Evolutionary conservation across 2,888 invertebrate species (phyloP).

Genomic region (Apoda limacodes): DNA sequence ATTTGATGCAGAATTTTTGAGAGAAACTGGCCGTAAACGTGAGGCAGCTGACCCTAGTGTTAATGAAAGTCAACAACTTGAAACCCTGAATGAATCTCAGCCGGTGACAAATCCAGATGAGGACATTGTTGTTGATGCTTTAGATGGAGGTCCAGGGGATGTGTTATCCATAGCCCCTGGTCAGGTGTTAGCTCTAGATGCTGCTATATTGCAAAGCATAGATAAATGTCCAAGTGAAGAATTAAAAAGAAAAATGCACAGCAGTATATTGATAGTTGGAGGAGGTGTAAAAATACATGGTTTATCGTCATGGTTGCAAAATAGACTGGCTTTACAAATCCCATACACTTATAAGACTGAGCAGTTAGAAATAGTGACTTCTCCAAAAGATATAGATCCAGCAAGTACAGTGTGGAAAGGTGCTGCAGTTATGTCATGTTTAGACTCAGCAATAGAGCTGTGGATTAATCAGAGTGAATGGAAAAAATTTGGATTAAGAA

Average conservation of each 20-base stretch:
- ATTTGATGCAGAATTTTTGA: constrained; percentile 90
- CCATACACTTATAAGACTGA: constrained; percentile 84
- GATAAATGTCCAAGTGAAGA: constrained; percentile 91
- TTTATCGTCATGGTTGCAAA: constrained; percentile 88
- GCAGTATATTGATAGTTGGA: constrained; percentile 90
- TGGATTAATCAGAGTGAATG: constrained; percentile 92
- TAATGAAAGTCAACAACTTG: constrained; percentile 57
- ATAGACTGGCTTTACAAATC: constrained; percentile 85
- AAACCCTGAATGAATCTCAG: constrained; percentile 60
- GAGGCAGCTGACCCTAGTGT: constrained; percentile 51
- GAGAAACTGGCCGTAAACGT: constrained; percentile 82
- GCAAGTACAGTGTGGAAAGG: constrained; percentile 95
- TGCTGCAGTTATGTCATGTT: constrained; percentile 90
- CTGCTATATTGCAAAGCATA: constrained; percentile 91
- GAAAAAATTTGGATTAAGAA: constrained; percentile 85
- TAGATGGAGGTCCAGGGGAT: constrained; percentile 68
- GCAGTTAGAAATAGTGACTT: constrained; percentile 89
- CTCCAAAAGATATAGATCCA: constrained; percentile 93
- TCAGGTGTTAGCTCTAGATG: constrained; percentile 88
- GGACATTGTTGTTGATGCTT: constrained; percentile 78
- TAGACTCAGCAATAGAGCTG: constrained; percentile 92
- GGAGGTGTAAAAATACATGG: constrained; percentile 90
- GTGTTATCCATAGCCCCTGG: constrained; percentile 80
- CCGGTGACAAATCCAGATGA: constrained; percentile 71
- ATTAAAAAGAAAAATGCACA: constrained; percentile 93